phyloP scores from a whole-genome alignment of 2,113 vertebrate genomes.

The Stigmatopora argus region DNA sequence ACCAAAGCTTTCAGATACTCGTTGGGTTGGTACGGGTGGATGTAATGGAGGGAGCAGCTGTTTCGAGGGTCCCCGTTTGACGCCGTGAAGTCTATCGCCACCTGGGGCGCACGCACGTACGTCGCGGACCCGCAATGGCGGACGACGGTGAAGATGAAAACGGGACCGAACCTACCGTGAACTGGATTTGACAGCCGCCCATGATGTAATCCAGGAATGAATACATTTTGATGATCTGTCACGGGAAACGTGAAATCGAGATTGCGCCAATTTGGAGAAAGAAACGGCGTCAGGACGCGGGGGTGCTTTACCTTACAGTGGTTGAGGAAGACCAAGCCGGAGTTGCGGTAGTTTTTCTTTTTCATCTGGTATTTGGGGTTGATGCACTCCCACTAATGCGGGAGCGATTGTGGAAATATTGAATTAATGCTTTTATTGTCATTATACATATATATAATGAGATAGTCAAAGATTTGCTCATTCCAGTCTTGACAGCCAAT shows the following conservation, averaged over 20 bases:
- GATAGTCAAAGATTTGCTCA: not conserved
- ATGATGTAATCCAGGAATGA: slow-evolving; percentile 99
- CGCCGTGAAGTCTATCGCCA: slow-evolving; percentile 98
- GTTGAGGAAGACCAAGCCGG: slow-evolving; percentile 90
- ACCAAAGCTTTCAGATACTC: slow-evolving; percentile 97
- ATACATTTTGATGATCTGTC: slow-evolving; percentile 98
- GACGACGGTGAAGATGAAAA: slow-evolving; percentile 11
- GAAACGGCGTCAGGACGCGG: not conserved
- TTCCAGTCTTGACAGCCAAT: too few relatives aligned
- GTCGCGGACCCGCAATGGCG: slow-evolving; percentile 16
- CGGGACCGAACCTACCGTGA: slow-evolving; percentile 81
- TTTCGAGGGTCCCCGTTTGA: slow-evolving; percentile 96
- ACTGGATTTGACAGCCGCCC: slow-evolving; percentile 99
- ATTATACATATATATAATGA: too few relatives aligned
- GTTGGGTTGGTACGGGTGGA: slow-evolving; percentile 97
- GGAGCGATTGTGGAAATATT: not conserved
- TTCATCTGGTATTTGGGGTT: slow-evolving; percentile 97
- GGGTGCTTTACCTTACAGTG: slow-evolving; percentile 84
- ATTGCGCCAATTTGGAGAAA: not conserved
- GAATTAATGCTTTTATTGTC: not conserved
- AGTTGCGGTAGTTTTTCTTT: slow-evolving; percentile 99
- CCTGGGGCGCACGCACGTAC: slow-evolving; percentile 67
- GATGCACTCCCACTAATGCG: slow-evolving; percentile 98
- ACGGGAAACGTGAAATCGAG: slow-evolving; percentile 10
- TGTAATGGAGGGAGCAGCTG: slow-evolving; percentile 98